These are phyloP conservation scores for Lycophotia porphyrea DNA, from an alignment of 2,888 invertebrate species.

Conservation along the genomic window DNA sequence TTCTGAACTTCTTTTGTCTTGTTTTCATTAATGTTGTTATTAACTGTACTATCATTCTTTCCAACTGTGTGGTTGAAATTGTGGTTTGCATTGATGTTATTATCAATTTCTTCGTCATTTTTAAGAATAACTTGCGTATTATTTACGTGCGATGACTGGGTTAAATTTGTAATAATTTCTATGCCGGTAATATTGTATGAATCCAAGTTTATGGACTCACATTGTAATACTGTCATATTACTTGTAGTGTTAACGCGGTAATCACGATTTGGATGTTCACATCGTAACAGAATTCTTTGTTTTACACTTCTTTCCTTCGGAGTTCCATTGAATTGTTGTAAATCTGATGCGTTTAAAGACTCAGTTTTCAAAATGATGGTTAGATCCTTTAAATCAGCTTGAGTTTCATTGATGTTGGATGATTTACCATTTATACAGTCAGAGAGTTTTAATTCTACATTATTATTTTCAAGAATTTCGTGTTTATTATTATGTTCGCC, in stretches of 20 bases:
- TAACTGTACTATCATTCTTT: background rate
- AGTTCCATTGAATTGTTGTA: slow-evolving; percentile 21
- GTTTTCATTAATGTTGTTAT: background rate
- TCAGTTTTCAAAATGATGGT: slow-evolving; percentile 31
- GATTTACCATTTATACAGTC: slow-evolving; percentile 14
- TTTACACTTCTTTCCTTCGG: background rate
- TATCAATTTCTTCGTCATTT: background rate
- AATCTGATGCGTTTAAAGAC: slow-evolving; percentile 8
- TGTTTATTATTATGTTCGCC: background rate
- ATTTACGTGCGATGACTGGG: background rate
- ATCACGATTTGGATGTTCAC: slow-evolving; percentile 9
- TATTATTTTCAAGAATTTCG: background rate
- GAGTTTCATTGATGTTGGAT: slow-evolving; percentile 13
- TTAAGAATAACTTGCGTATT: background rate
- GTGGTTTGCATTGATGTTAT: background rate
- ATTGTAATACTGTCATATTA: slow-evolving; percentile 24
- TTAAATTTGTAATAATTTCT: background rate
- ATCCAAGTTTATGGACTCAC: slow-evolving; percentile 30
- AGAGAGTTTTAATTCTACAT: slow-evolving; percentile 22
- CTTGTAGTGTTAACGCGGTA: background rate
- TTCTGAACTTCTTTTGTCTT: background rate
- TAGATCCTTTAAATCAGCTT: slow-evolving; percentile 21
- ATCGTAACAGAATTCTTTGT: slow-evolving; percentile 31
- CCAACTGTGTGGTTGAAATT: slow-evolving; percentile 1
- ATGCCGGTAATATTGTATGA: slow-evolving; percentile 4